Conservation (phyloP, 2,797 vertebrate genomes). For the Acanthornis magna region DNA sequence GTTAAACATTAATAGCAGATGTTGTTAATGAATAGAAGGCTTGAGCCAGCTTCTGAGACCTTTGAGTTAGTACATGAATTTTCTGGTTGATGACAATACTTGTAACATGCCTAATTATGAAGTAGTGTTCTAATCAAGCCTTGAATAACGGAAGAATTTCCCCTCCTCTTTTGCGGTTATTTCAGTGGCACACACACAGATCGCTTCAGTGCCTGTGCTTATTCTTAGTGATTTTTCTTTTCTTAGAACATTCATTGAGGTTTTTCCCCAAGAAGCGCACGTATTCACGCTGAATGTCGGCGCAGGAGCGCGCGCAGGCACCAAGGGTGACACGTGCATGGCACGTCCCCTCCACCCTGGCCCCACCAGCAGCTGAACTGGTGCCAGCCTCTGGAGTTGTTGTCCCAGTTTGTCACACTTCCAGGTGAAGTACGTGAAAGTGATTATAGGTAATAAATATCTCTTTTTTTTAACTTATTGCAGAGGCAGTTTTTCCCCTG, state of each 20-base stretch:
- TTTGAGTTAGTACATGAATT: slow-evolving; percentile 66
- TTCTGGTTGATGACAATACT: slow-evolving; percentile 67
- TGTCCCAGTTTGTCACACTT: slow-evolving; percentile 66
- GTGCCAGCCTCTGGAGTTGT: slow-evolving; percentile 40
- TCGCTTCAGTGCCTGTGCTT: slow-evolving; percentile 57
- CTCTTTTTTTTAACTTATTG: slow-evolving; percentile 88
- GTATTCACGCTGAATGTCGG: neutral
- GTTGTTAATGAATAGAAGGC: slow-evolving; percentile 67
- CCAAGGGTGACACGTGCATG: neutral
- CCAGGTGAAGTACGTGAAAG: slow-evolving; percentile 75
- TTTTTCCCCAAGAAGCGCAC: slow-evolving; percentile 21
- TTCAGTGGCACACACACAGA: slow-evolving; percentile 59
- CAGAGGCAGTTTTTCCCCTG: slow-evolving; percentile 97
- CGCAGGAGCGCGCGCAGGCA: neutral
- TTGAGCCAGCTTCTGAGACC: slow-evolving; percentile 62
- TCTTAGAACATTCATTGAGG: slow-evolving; percentile 48
- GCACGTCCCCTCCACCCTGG: neutral
- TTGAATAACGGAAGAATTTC: slow-evolving; percentile 66
- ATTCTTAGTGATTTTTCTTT: slow-evolving; percentile 56
- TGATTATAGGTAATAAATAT: slow-evolving; percentile 99
- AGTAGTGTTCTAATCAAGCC: slow-evolving; percentile 59
- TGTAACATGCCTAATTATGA: slow-evolving; percentile 59
- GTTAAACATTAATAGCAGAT: slow-evolving; percentile 67
- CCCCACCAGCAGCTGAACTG: neutral
- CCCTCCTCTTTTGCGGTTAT: slow-evolving; percentile 65